Evolutionary conservation across 2,113 vertebrate genomes (phyloP).

Genomic region (Plecotus auritus): DNA sequence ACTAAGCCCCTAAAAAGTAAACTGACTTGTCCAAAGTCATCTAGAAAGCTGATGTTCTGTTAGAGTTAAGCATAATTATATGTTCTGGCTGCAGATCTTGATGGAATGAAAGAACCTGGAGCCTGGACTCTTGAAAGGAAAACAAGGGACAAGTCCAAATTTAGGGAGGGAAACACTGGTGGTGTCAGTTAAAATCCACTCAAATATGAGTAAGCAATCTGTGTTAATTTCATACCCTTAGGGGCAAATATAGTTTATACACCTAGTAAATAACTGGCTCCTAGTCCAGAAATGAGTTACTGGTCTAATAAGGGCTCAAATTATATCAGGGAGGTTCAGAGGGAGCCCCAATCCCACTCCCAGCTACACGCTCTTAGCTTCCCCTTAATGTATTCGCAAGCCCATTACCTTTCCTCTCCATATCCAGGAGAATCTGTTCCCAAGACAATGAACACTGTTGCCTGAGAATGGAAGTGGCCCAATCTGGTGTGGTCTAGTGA

Average conservation of each 20-base stretch:
- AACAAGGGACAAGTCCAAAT: not conserved
- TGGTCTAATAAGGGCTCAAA: not conserved
- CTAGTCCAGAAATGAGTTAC: not conserved
- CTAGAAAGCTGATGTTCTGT: not conserved
- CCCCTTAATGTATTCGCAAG: not conserved
- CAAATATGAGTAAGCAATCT: not conserved
- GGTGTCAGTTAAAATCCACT: not conserved
- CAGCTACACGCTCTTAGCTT: not conserved
- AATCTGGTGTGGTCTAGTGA: not conserved
- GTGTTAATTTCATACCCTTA: not conserved
- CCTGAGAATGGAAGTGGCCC: not conserved
- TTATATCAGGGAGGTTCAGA: not conserved
- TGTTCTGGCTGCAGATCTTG: not conserved
- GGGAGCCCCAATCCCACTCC: not conserved
- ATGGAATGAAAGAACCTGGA: not conserved
- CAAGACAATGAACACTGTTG: not conserved
- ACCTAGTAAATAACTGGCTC: not conserved
- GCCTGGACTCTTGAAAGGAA: not conserved
- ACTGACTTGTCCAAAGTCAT: not conserved
- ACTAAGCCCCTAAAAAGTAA: not conserved
- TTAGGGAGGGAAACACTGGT: not conserved
- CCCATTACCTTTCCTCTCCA: not conserved
- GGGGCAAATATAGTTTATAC: not conserved
- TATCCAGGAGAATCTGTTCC: not conserved
- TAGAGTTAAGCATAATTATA: not conserved